These are phyloP conservation scores for Smutsia temminckii DNA, from an alignment of 2,797 vertebrate species.

Conservation along the genomic window DNA sequence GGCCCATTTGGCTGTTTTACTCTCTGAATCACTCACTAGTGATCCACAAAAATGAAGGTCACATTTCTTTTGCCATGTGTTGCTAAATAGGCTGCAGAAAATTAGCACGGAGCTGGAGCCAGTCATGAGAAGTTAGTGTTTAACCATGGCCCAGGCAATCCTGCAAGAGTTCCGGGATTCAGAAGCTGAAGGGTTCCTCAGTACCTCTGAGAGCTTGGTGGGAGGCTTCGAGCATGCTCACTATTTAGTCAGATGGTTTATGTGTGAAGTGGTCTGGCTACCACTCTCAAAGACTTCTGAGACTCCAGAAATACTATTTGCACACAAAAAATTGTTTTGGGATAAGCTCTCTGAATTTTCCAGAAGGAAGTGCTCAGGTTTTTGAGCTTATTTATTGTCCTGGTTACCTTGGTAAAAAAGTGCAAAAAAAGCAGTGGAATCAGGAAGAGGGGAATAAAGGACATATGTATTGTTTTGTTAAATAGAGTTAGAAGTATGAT, in stretches of 20 bases:
- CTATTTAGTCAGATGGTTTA: not conserved
- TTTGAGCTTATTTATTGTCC: not conserved
- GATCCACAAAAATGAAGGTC: not conserved
- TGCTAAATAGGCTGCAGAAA: constrained; percentile 44
- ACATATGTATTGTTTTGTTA: not conserved
- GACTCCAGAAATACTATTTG: not conserved
- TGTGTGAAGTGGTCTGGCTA: not conserved
- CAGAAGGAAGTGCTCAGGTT: not conserved
- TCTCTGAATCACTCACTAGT: not conserved
- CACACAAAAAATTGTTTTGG: not conserved
- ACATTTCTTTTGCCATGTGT: constrained; percentile 11
- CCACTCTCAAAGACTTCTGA: not conserved
- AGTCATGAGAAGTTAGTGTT: not conserved
- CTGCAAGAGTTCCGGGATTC: not conserved
- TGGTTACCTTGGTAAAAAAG: not conserved
- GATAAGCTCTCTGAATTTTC: not conserved
- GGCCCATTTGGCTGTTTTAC: not conserved
- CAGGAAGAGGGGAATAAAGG: not conserved
- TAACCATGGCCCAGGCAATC: not conserved
- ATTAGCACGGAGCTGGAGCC: not conserved
- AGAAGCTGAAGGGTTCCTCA: not conserved
- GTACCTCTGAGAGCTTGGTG: not conserved
- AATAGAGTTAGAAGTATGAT: not conserved
- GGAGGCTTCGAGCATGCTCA: not conserved
- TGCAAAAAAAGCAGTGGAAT: not conserved